Percentiles rank a stretch among this genome's conserved stretches.
Conservation (phyloP, 2,113 vertebrate genomes). For the Eira barbara region DNA sequence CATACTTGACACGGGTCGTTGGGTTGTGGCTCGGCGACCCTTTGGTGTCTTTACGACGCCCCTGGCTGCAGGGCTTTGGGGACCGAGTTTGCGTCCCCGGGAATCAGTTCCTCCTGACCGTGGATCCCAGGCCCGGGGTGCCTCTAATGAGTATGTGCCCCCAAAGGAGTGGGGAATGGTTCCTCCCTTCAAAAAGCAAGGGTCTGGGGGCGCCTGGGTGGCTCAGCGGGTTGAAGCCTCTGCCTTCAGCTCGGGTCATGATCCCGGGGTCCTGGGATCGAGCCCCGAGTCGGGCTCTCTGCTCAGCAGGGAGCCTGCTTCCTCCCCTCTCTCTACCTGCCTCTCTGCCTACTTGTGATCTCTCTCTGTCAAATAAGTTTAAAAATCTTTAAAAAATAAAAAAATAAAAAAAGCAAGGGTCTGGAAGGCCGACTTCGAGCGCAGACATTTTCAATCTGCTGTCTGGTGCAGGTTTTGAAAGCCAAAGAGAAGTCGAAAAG, state of each 20-base stretch:
- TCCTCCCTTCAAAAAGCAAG: background rate
- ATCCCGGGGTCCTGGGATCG: no score
- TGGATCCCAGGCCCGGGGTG: background rate
- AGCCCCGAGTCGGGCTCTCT: no score
- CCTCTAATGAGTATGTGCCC: background rate
- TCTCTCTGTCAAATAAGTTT: no score
- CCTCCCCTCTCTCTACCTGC: no score
- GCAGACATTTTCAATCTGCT: conserved; percentile 28
- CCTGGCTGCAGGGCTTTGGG: background rate
- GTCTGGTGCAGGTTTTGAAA: conserved; percentile 15
- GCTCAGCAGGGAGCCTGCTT: no score
- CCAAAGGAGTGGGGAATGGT: background rate
- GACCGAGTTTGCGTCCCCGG: background rate
- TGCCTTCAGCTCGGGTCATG: no score
- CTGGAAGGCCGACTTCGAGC: background rate
- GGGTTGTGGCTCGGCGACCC: background rate
- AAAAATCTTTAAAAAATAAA: no score
- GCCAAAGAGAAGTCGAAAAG: conserved; percentile 65
- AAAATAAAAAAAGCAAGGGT: background rate
- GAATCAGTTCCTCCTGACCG: background rate
- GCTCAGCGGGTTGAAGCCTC: no score
- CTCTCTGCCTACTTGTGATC: no score
- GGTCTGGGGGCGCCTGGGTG: background rate
- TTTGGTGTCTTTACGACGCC: background rate
- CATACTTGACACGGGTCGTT: background rate